Conservation (phyloP, 2,797 vertebrate species). For the Coreius guichenoti region DNA sequence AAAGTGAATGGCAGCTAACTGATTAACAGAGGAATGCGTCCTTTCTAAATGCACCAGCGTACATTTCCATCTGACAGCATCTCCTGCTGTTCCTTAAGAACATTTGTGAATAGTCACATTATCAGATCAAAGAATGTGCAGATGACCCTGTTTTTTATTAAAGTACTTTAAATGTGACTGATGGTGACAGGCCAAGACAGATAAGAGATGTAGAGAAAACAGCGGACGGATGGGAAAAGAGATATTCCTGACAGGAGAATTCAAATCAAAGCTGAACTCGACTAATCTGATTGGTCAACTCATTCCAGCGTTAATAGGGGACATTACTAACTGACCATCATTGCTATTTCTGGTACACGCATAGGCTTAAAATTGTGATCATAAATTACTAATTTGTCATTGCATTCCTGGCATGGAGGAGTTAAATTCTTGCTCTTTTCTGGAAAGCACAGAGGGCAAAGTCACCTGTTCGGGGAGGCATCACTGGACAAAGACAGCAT, state of each 20-base stretch:
- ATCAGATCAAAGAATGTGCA: constrained; percentile 50
- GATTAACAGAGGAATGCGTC: constrained; percentile 15
- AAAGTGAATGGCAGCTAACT: constrained; percentile 25
- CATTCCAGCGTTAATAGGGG: constrained; percentile 35
- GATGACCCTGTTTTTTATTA: constrained; percentile 30
- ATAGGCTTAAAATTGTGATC: constrained; percentile 28
- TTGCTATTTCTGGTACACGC: constrained; percentile 55
- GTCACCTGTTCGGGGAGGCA: constrained; percentile 68
- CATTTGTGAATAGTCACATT: constrained; percentile 29
- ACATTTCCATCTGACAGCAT: constrained; percentile 48
- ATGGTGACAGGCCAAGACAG: background rate
- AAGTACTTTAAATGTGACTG: constrained; percentile 33
- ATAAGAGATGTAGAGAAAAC: background rate
- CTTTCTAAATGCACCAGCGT: constrained; percentile 1
- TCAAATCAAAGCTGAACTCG: constrained; percentile 27
- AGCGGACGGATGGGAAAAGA: background rate
- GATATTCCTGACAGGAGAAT: constrained; percentile 1
- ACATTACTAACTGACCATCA: background rate
- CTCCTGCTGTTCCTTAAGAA: constrained; percentile 18
- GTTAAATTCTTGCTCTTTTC: constrained; percentile 46
- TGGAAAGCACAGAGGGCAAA: constrained; percentile 63
- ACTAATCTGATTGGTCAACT: constrained; percentile 46
- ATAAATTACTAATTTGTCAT: constrained; percentile 7
- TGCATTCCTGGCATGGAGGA: constrained; percentile 19
- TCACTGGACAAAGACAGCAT: constrained; percentile 72